A percentile compares a stretch with the other conserved stretches of the same genome.
phyloP scores from a whole-genome alignment of 2,113 vertebrate species.

The Falco punctatus region DNA sequence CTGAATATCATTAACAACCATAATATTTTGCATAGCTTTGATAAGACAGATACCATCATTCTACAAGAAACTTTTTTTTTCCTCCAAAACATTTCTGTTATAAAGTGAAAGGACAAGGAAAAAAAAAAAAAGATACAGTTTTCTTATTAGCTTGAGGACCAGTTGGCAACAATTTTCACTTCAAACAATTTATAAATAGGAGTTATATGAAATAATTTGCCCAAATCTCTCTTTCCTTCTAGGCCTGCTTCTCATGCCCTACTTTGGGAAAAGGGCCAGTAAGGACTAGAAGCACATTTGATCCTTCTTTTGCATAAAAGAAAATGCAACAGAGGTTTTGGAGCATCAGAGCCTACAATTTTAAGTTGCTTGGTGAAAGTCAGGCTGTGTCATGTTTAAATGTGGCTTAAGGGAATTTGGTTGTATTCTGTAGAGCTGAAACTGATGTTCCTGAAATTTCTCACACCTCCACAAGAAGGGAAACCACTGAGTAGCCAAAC shows the following conservation, averaged over 20 bases:
- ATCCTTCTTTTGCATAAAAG: background rate
- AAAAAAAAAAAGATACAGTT: background rate
- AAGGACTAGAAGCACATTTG: background rate
- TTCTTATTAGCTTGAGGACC: background rate
- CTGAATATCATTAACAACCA: constrained; percentile 4
- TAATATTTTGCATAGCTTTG: constrained; percentile 2
- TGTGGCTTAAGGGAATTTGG: constrained; percentile 14
- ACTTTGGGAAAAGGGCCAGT: background rate
- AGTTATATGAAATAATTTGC: background rate
- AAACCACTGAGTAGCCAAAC: background rate
- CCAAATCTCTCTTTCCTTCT: background rate
- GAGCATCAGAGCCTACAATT: background rate
- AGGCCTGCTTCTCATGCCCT: background rate
- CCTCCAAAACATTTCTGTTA: background rate
- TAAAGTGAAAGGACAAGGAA: background rate
- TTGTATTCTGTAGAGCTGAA: background rate
- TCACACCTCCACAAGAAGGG: background rate
- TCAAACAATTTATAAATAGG: background rate
- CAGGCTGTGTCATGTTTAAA: constrained; percentile 13
- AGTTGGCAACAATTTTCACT: background rate
- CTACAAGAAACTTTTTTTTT: background rate
- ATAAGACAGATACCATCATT: background rate
- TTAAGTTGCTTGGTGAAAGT: background rate
- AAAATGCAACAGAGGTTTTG: background rate
- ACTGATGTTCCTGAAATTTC: constrained; percentile 23